Conservation (phyloP, 1,140 invertebrate genomes). For the Drosophila orena region DNA sequence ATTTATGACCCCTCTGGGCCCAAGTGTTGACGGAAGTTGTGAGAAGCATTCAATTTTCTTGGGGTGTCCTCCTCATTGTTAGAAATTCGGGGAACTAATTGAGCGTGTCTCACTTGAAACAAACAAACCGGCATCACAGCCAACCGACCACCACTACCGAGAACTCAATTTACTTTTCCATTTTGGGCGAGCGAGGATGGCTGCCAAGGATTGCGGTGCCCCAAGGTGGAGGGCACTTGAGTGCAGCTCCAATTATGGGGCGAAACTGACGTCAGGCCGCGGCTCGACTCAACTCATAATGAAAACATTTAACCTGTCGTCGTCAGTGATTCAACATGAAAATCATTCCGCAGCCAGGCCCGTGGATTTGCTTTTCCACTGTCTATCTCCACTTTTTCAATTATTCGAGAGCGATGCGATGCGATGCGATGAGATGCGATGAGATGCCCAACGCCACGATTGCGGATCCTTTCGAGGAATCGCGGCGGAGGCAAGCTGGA, state of each 20-base stretch:
- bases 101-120: constrained; percentile 55
- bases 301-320: constrained; percentile 84
- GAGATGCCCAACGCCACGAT: constrained; percentile 56
- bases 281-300: constrained; percentile 72
- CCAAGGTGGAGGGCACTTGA: constrained; percentile 67
- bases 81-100: constrained; percentile 72
- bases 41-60: constrained; percentile 46
- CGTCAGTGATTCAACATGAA: constrained; percentile 61
- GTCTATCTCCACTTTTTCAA: constrained; percentile 62
- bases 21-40: constrained; percentile 62
- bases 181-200: constrained; percentile 33
- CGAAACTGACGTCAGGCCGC: constrained; percentile 61
- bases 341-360: constrained; percentile 43
- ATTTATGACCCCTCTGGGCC: constrained; percentile 37
- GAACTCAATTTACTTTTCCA: constrained; percentile 77
- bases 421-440: too few species aligned
- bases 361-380: constrained; percentile 28
- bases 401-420: constrained; percentile 34
- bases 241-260: constrained; percentile 78
- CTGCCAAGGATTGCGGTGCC: constrained; percentile 27
- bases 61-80: constrained; percentile 18
- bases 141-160: constrained; percentile 50
- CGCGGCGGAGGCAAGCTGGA: constrained; percentile 20
- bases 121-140: constrained; percentile 23
- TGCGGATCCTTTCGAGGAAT: constrained; percentile 77